Evolutionary conservation across 2,797 vertebrate species (phyloP).

Genomic region (Pangasius krempfi): DNA sequence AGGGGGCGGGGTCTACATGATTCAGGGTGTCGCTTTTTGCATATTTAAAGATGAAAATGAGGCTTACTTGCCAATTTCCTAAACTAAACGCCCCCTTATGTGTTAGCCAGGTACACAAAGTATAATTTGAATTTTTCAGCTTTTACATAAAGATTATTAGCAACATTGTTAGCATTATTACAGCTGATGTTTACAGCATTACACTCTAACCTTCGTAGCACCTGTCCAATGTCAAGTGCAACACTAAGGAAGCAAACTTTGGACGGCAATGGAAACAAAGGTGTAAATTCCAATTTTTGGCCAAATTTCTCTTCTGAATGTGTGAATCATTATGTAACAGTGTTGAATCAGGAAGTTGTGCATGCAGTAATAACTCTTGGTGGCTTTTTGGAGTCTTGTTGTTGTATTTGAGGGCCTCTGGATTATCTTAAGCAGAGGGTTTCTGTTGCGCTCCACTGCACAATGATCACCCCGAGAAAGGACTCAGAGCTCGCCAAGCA

Average conservation of each 20-base stretch:
- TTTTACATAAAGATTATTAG: not conserved
- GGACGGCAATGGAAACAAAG: not conserved
- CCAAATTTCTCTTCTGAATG: not conserved
- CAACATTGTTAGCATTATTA: not conserved
- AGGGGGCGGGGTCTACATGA: not conserved
- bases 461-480: constrained; percentile 70
- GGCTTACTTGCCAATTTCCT: not conserved
- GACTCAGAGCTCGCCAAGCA: constrained; percentile 64
- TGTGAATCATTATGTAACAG: not conserved
- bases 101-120: not conserved
- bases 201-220: not conserved
- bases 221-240: too few relatives aligned
- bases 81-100: not conserved
- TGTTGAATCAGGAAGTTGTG: not conserved
- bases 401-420: constrained; percentile 51
- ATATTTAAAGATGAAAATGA: not conserved
- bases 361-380: constrained; percentile 1
- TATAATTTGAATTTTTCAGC: not conserved
- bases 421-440: constrained; percentile 62
- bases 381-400: constrained; percentile 17
- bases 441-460: constrained; percentile 62
- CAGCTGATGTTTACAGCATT: not conserved
- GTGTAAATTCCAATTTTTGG: not conserved
- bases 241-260: not conserved
- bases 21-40: not conserved